Base-by-base conservation (phyloP, 2,797 vertebrate species). In the Gastrophryne carolinensis region DNA sequence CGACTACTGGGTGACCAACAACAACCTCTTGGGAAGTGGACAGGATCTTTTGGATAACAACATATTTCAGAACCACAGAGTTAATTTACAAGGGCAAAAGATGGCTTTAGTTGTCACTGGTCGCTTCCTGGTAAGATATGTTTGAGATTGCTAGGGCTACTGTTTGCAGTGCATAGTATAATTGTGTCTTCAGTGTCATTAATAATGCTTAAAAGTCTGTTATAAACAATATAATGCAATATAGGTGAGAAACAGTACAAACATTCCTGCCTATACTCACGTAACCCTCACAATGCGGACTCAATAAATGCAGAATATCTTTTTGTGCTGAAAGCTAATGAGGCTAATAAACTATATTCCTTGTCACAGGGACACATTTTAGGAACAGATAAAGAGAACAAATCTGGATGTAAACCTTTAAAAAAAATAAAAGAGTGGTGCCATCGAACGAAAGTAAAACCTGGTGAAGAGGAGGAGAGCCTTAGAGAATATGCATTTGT, bases 401-500 rank as follows among this genome's bases (percentile, higher is more conserved):
- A 29, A 57, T 24, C 67, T 44, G 4, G 50, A 5, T 0, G 13
- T 41, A 26, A 11, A 11, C 12, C 65, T 30, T 63, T 32, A 1
- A 56, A 76, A 4, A 0, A 34, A 54, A 61, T 81, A 32, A 11
- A 1, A 3, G 52, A 68, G 1, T 39, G n/a, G 29, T 34, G 37
- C n/a, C n/a, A 1, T 4, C 0, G 13, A 6, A 17, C 19, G 0
- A 0, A 0, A 0, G 21, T 3, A 8, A 1, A 0, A 0, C 58
- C 58, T 27, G 2, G 1, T 0, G 0, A 30, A 72, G 77, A 76
- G 4, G 61, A 61, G 0, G 47, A 15, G 44, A 68, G 0, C 8
- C 17, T 1, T 30, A 17, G 80, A 30, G 88, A 92, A 75, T 84
- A 80, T 30, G 84, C 84, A 3, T 97, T 99, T 0, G 91, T 97